A percentile compares a stretch with the other conserved stretches of the same genome.
phyloP scores from a whole-genome alignment of 92 coral and sea anemone genomes.

The Palythoa caribaeorum region DNA sequence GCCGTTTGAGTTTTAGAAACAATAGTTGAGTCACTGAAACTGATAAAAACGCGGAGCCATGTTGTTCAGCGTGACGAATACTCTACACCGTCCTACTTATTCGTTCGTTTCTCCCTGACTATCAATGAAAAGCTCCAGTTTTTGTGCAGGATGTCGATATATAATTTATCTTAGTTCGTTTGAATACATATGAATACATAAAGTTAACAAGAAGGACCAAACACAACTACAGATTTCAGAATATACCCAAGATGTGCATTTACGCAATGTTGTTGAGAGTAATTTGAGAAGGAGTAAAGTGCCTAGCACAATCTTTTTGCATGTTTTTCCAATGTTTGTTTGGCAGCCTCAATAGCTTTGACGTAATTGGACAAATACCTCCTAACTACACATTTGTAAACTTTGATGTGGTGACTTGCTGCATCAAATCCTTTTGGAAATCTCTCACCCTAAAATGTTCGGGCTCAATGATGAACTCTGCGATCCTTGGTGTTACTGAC shows the following conservation, averaged over 20 bases:
- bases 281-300: no score
- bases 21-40: neutral
- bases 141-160: neutral
- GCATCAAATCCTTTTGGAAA: conserved; percentile 9
- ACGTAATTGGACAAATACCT: no score
- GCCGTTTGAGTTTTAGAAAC: conserved; percentile 7
- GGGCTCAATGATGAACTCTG: conserved; percentile 5
- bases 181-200: no score
- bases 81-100: neutral
- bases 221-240: no score
- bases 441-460: neutral
- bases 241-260: no score
- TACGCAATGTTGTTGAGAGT: no score
- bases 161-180: neutral
- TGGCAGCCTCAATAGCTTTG: no score
- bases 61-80: neutral
- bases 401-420: neutral
- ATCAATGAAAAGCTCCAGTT: neutral
- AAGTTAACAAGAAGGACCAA: no score
- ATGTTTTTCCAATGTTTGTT: no score
- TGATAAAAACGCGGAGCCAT: neutral
- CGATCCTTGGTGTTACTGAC: neutral
- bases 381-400: neutral
- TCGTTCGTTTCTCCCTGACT: conserved; percentile 11
- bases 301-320: no score